Evolutionary conservation across 2,797 vertebrate species (phyloP), one percentile per base, ranked within the genome.

Genomic region (Rhinogobio ventralis): DNA sequence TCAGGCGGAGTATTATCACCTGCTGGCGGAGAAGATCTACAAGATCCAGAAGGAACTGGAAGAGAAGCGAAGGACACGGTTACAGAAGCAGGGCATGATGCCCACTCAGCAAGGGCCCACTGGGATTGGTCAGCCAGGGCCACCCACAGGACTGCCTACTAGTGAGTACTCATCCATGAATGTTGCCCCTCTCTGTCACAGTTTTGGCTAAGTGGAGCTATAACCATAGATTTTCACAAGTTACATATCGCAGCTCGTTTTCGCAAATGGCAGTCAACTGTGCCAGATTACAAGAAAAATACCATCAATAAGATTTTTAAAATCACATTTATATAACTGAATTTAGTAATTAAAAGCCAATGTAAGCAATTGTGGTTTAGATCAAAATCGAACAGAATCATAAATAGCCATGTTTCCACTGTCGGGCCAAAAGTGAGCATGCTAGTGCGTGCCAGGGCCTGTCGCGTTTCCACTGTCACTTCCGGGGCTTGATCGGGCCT

Each of bases 1-100:
- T 66, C 91, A 99, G 98, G 98, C 95, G 62, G 98, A 99, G 90
- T 99, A 99, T 89, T 99, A 99, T 87, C 98, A 99, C 91, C 90
- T 99, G 83, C 89, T 99, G 39, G 98, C 98, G 0, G 98, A 99
- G 93, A 99, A 99, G 93, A 99, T 99, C 90, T 99, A 99, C 88
- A 99, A 99, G 91, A 99, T 99, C 89, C 98, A 99, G 91, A 99
- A 99, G 88, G 98, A 99, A 88, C 81, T 99, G 89, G 98, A 99
- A 88, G 98, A 99, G 91, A 99, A 99, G 90, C 95, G 98, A 88
- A 95, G 97, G 86, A 98, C 96, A 28, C 95, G 98, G 79, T 90
- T 99, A n/a, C 97, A 98, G 92, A 99, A 98, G 89, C 97, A 99
- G 86, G 97, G 95, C 76, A 93, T 97, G 90, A 92, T 97, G 49